phyloP scores from a whole-genome alignment of 2,113 vertebrate species.

The Hemiscyllium ocellatum region DNA sequence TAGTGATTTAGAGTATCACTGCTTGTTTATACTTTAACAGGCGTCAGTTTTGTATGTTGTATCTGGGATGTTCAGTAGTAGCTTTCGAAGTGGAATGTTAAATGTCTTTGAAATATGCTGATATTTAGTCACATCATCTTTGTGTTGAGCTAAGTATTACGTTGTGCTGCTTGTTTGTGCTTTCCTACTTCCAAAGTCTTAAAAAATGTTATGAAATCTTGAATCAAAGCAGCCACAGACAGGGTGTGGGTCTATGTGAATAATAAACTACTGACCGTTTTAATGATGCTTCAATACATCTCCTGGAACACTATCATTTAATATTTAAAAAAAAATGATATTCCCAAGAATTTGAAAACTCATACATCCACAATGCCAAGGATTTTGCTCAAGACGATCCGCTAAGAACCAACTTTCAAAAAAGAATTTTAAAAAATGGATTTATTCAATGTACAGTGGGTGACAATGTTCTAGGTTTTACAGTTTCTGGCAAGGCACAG shows the following conservation, averaged over 20 bases:
- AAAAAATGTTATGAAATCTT: too few relatives aligned
- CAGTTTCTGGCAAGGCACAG: background rate
- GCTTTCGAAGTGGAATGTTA: background rate
- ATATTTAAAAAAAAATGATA: background rate
- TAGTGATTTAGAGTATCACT: background rate
- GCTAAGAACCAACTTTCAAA: background rate
- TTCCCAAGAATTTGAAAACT: background rate
- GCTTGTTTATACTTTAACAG: background rate
- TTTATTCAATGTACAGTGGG: background rate
- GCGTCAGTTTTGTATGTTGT: background rate
- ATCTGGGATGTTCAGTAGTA: background rate
- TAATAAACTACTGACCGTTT: constrained; percentile 7
- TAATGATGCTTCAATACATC: background rate
- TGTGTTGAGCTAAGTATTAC: background rate
- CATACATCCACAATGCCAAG: background rate
- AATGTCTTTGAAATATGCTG: background rate
- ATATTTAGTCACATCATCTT: background rate
- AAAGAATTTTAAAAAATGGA: background rate
- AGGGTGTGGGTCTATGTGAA: background rate
- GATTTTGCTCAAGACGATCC: background rate
- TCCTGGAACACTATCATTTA: background rate
- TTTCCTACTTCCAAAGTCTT: background rate
- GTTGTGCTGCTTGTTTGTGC: background rate
- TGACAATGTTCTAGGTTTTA: background rate
- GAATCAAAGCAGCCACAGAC: background rate